Conservation (phyloP, 1,140 invertebrate genomes). For the Cydia strobilella region DNA sequence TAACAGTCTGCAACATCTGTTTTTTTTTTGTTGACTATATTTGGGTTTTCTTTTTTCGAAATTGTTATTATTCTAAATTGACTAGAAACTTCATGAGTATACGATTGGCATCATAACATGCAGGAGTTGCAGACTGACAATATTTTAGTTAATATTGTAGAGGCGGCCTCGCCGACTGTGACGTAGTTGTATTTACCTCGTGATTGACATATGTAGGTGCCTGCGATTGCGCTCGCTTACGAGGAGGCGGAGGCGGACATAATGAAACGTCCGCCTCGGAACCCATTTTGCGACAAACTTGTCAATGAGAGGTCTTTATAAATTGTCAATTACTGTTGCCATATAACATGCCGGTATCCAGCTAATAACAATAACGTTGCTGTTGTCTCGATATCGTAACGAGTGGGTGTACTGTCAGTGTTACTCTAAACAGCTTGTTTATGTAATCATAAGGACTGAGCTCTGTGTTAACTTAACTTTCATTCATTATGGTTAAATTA, state of each 20-base stretch:
- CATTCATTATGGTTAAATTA: conserved; percentile 38
- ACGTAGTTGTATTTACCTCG: conserved; percentile 50
- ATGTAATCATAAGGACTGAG: conserved; percentile 45
- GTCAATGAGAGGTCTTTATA: conserved; percentile 94
- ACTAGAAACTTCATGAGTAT: background rate
- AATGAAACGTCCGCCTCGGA: conserved; percentile 98
- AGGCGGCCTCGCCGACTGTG: conserved; percentile 29
- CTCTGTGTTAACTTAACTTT: conserved; percentile 26
- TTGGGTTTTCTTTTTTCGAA: background rate
- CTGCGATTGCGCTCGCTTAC: conserved; percentile 99
- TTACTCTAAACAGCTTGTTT: conserved; percentile 34
- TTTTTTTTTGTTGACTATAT: background rate
- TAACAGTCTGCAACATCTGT: conserved; percentile 14
- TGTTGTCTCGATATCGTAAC: conserved; percentile 73
- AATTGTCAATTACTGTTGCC: conserved; percentile 55
- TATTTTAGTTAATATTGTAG: conserved; percentile 61
- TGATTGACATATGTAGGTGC: conserved; percentile 85
- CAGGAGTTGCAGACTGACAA: conserved; percentile 1
- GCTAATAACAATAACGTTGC: conserved; percentile 57
- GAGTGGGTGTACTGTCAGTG: conserved; percentile 49
- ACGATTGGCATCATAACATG: background rate
- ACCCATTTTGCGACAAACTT: conserved; percentile 97
- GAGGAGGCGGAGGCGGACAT: conserved; percentile 99
- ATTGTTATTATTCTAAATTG: background rate
- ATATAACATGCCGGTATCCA: conserved; percentile 65